Percentiles rank a stretch among this genome's conserved stretches.
These are phyloP conservation scores for Merops nubicus DNA, from an alignment of 2,113 vertebrate species.

Conservation along the genomic window DNA sequence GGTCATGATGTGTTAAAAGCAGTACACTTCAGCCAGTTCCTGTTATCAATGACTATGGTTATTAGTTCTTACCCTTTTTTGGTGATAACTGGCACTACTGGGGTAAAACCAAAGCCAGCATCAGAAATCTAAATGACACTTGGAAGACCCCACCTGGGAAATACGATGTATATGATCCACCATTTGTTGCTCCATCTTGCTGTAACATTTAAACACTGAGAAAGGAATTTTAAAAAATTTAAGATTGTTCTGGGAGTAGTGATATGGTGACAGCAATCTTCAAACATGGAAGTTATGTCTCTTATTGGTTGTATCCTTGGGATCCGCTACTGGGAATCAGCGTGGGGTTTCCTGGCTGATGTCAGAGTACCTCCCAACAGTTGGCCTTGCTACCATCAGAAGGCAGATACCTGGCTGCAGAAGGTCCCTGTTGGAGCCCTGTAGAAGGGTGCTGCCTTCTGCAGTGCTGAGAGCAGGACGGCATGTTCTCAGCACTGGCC, in stretches of 20 bases:
- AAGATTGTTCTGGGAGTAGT: neutral
- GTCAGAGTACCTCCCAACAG: neutral
- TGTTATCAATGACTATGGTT: neutral
- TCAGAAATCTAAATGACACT: neutral
- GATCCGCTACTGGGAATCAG: neutral
- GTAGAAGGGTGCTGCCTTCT: neutral
- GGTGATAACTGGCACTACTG: neutral
- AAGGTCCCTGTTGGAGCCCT: neutral
- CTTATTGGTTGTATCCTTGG: neutral
- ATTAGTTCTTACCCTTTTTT: neutral
- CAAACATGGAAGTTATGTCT: neutral
- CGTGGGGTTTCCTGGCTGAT: neutral
- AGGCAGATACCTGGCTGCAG: neutral
- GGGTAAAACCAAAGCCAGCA: neutral
- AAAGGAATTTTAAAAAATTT: neutral
- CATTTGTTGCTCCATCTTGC: neutral
- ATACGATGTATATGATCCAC: neutral
- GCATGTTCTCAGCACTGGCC: neutral
- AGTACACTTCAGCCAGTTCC: neutral
- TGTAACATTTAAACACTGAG: neutral
- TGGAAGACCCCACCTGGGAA: neutral
- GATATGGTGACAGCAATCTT: neutral
- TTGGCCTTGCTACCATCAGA: neutral
- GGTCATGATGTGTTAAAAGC: neutral
- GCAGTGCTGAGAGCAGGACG: neutral